Evolutionary conservation across 2,888 invertebrate genomes (phyloP).

Genomic region (Pomacea canaliculata): DNA sequence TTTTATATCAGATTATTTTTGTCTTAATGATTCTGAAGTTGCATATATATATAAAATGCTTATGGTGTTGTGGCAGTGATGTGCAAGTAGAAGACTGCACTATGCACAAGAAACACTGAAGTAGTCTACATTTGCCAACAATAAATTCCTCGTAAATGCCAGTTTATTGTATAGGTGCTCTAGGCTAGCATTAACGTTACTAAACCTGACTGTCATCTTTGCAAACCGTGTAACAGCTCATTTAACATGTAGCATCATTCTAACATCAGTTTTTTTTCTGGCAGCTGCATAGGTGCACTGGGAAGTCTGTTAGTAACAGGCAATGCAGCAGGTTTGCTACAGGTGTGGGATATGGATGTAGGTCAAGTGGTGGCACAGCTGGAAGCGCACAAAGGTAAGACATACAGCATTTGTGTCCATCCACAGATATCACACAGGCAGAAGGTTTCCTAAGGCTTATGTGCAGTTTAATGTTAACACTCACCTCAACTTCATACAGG

Average conservation of each 20-base stretch:
- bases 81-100: too few relatives aligned
- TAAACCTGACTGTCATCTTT: too few relatives aligned
- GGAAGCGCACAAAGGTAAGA: constrained; percentile 49
- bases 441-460: constrained; percentile 41
- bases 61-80: neutral
- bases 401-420: too few relatives aligned
- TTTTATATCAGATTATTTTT: neutral
- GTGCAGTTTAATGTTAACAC: constrained; percentile 33
- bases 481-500: too few relatives aligned
- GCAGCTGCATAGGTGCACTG: constrained; percentile 29
- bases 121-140: too few relatives aligned
- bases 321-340: constrained; percentile 26
- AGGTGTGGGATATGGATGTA: constrained; percentile 60
- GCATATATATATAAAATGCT: too few relatives aligned
- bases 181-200: too few relatives aligned
- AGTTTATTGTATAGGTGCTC: too few relatives aligned
- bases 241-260: too few relatives aligned
- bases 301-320: constrained; percentile 26
- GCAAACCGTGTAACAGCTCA: too few relatives aligned
- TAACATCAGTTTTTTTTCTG: neutral
- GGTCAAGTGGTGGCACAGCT: constrained; percentile 69
- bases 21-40: neutral
- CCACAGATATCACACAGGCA: constrained; percentile 29
- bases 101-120: too few relatives aligned
- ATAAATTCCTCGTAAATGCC: too few relatives aligned